A percentile compares a stretch with the other conserved stretches of the same genome.
These are phyloP conservation scores for Albula goreensis DNA, from an alignment of 2,113 vertebrate species.

Conservation along the genomic window DNA sequence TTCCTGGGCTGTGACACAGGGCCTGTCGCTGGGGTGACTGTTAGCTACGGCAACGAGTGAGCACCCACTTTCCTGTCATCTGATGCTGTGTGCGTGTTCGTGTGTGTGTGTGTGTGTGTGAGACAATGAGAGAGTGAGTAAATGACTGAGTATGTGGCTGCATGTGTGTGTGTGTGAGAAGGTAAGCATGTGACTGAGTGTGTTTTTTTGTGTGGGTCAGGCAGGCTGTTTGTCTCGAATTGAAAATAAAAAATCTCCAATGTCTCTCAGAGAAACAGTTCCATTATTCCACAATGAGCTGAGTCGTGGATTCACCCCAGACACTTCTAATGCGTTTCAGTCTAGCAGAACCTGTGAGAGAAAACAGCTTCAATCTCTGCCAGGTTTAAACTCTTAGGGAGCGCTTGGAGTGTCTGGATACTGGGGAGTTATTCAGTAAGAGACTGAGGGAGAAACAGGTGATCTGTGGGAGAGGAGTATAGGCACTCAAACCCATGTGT, in stretches of 20 bases:
- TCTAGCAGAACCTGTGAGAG: background rate
- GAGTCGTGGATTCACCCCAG: background rate
- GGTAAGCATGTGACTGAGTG: background rate
- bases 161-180: too few species aligned
- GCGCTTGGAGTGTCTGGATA: too few species aligned
- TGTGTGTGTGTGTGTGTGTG: background rate
- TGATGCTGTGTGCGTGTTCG: background rate
- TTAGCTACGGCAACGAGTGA: slow-evolving; percentile 70
- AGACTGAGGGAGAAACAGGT: background rate
- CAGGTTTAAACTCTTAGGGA: background rate
- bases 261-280: too few species aligned
- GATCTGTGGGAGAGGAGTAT: too few species aligned
- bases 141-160: too few species aligned
- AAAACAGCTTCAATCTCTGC: slow-evolving; percentile 27
- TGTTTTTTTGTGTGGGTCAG: background rate
- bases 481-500: too few species aligned
- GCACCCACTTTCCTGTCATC: slow-evolving; percentile 10
- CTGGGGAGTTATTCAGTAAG: too few species aligned
- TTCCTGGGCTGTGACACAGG: slow-evolving; percentile 73
- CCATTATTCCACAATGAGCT: background rate
- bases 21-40: slow-evolving; percentile 70
- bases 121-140: too few species aligned
- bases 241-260: too few species aligned
- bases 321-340: background rate
- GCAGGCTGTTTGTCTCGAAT: too few species aligned